Conservation (phyloP, 2,888 invertebrate genomes). For the Therioaphis trifolii region DNA sequence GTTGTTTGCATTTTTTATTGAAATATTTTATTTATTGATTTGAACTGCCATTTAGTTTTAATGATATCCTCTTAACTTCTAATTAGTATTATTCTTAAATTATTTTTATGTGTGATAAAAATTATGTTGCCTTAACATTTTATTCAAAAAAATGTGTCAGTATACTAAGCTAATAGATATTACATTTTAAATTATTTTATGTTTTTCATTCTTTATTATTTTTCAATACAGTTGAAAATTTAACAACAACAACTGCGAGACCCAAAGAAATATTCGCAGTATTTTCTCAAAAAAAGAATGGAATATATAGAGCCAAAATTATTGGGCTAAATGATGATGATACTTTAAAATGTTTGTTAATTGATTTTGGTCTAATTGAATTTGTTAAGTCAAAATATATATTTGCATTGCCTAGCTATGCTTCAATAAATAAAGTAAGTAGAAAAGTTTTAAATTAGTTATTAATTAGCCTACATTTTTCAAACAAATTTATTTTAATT, state of each 20-base stretch:
- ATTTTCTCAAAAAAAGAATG: conserved; percentile 4
- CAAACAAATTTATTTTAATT: too few species aligned
- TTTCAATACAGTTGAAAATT: conserved; percentile 27
- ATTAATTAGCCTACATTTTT: background rate
- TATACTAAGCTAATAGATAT: background rate
- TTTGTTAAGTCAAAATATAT: background rate
- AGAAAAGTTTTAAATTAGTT: background rate
- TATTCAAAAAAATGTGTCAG: background rate
- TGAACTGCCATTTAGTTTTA: too few species aligned
- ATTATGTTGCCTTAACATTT: background rate
- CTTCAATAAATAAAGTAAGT: conserved; percentile 14
- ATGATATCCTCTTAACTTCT: too few species aligned
- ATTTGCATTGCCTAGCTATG: conserved; percentile 1
- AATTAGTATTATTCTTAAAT: background rate
- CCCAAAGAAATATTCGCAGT: background rate
- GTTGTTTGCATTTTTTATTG: too few species aligned
- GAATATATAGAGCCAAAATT: conserved; percentile 27
- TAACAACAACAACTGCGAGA: background rate
- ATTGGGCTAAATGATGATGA: background rate
- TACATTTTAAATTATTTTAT: background rate
- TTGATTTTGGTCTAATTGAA: conserved; percentile 25
- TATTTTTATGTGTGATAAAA: too few species aligned
- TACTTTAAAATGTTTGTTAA: conserved; percentile 6
- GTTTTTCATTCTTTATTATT: background rate
- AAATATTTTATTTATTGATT: too few species aligned